A percentile compares a stretch with the other conserved stretches of the same genome.
Conservation (phyloP, 35 echinoderm and acorn worm genomes). For the Ophioderma brevispina region DNA sequence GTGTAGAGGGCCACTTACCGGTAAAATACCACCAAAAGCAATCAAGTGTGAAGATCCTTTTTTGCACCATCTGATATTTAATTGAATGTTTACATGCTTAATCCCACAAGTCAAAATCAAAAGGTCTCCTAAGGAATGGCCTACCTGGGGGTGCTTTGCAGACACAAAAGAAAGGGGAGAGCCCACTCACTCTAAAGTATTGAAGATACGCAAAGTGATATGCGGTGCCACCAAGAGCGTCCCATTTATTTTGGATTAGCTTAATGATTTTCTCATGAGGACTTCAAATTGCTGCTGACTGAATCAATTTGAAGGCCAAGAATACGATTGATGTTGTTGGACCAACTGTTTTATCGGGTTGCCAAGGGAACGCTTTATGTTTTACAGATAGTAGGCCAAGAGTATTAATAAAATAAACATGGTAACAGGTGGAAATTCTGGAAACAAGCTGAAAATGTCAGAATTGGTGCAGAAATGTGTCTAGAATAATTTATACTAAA, state of each 20-base stretch:
- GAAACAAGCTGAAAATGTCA: too few relatives aligned
- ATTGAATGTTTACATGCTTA: too few relatives aligned
- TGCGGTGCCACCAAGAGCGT: not conserved
- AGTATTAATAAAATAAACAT: not conserved
- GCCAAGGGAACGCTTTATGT: conserved; percentile 19
- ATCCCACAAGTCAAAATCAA: conserved; percentile 23
- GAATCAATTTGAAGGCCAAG: conserved; percentile 38
- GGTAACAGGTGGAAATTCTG: not conserved
- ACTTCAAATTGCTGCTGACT: not conserved
- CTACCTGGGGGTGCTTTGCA: conserved; percentile 10
- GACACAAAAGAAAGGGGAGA: not conserved
- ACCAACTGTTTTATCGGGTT: conserved; percentile 31
- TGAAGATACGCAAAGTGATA: not conserved
- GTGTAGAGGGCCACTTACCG: too few relatives aligned
- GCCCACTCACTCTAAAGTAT: conserved; percentile 32
- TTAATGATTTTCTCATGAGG: not conserved
- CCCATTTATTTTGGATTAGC: not conserved
- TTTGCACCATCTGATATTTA: too few relatives aligned
- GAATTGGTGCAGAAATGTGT: too few relatives aligned
- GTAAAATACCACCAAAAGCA: too few relatives aligned
- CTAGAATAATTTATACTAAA: too few relatives aligned
- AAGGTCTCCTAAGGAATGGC: conserved; percentile 8
- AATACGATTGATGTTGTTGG: conserved; percentile 7
- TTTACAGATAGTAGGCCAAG: conserved; percentile 7
- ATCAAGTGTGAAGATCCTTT: too few relatives aligned